Percentiles rank a stretch among this genome's conserved stretches.
These are phyloP conservation scores for Labrus mixtus DNA, from an alignment of 2,113 vertebrate genomes.

Conservation along the genomic window DNA sequence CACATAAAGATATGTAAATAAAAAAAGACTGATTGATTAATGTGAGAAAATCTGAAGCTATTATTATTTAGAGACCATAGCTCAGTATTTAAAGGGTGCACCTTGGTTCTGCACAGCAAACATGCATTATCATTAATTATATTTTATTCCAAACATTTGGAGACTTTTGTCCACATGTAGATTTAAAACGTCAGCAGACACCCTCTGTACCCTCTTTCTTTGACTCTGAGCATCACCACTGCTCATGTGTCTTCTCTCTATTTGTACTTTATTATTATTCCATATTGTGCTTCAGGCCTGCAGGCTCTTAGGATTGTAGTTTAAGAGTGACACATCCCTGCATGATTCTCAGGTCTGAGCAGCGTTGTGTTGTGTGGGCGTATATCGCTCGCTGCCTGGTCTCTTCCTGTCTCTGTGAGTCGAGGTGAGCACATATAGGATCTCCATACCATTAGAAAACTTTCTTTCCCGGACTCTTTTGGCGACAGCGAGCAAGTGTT, in stretches of 20 bases:
- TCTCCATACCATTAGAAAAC: slow-evolving; percentile 61
- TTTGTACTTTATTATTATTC: background rate
- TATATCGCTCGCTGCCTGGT: slow-evolving; percentile 41
- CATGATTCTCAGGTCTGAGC: slow-evolving; percentile 14
- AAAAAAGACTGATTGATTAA: no score
- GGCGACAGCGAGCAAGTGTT: slow-evolving; percentile 34
- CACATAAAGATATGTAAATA: no score
- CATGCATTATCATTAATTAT: no score
- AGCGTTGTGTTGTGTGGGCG: slow-evolving; percentile 55
- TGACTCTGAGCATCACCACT: background rate
- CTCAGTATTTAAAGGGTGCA: no score
- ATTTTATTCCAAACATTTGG: no score
- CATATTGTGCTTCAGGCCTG: background rate
- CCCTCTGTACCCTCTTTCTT: background rate
- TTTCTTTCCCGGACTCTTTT: slow-evolving; percentile 61
- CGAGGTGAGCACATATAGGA: slow-evolving; percentile 40
- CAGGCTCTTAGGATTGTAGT: background rate
- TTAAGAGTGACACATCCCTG: background rate
- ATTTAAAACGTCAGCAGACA: no score
- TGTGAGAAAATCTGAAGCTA: no score
- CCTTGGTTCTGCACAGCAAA: no score
- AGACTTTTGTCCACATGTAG: no score
- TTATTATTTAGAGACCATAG: no score
- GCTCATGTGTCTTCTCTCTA: background rate
- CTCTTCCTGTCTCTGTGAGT: slow-evolving; percentile 69